A percentile compares a stretch with the other conserved stretches of the same genome.
These are phyloP conservation scores for Blastomussa wellsi DNA, from an alignment of 92 coral and sea anemone genomes.

Conservation along the genomic window DNA sequence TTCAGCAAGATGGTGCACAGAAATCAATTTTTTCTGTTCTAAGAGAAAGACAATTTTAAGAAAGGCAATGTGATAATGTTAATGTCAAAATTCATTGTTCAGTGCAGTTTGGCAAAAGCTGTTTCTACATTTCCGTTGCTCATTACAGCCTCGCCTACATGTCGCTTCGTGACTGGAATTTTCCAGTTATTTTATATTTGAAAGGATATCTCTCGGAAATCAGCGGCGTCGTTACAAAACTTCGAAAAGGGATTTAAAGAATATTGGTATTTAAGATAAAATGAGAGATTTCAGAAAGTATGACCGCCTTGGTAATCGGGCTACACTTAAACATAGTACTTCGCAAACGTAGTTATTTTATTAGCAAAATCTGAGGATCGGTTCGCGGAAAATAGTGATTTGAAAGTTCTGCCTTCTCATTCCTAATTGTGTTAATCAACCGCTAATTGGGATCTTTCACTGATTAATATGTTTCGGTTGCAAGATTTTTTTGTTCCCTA, in stretches of 20 bases:
- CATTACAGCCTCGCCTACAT: not conserved
- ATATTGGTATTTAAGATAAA: conserved; percentile 7
- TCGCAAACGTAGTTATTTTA: not conserved
- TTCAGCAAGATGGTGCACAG: not conserved
- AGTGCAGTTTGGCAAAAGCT: not conserved
- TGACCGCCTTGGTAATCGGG: not conserved
- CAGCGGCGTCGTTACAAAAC: not conserved
- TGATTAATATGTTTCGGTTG: conserved; percentile 24
- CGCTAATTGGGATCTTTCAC: conserved; percentile 22
- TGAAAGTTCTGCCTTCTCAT: conserved; percentile 13
- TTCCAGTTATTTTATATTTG: not conserved
- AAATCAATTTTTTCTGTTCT: not conserved
- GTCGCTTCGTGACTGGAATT: not conserved
- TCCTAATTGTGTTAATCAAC: conserved; percentile 41
- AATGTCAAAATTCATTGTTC: not conserved
- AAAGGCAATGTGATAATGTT: not conserved
- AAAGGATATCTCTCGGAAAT: not conserved
- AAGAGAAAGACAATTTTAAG: not conserved
- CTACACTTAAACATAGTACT: not conserved
- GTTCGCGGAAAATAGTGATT: not conserved
- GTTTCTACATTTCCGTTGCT: not conserved
- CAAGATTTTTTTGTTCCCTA: not conserved
- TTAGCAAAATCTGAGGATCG: not conserved
- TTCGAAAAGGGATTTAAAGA: not conserved
- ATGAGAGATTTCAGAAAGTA: not conserved